phyloP scores from a whole-genome alignment of 2,888 invertebrate genomes.

The Mamestra brassicae region DNA sequence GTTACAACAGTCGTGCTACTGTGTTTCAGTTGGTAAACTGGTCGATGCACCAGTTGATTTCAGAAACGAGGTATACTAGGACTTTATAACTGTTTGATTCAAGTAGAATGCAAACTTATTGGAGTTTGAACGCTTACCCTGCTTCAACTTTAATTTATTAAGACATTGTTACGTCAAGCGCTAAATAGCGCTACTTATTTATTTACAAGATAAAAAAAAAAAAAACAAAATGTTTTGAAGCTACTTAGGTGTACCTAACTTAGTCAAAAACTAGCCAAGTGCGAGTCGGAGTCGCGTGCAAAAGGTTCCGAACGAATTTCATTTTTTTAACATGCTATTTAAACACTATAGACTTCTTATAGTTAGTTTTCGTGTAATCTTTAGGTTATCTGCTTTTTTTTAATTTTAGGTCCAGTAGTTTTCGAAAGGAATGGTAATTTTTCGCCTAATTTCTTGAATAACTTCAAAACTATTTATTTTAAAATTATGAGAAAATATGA shows the following conservation, averaged over 20 bases:
- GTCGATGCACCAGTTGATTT: slow-evolving; percentile 33
- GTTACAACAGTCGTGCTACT: slow-evolving; percentile 20
- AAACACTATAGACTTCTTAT: too few species aligned
- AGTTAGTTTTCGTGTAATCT: too few species aligned
- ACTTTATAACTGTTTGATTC: not conserved
- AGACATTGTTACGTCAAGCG: not conserved
- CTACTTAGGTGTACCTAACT: not conserved
- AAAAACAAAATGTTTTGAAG: not conserved
- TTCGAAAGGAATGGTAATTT: too few species aligned
- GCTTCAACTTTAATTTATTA: not conserved
- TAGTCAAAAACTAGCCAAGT: not conserved
- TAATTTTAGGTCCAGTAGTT: too few species aligned
- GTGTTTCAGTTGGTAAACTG: slow-evolving; percentile 25
- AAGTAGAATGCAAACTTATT: not conserved
- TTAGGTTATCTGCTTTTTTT: too few species aligned
- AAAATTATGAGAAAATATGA: too few species aligned
- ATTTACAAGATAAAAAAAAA: too few species aligned
- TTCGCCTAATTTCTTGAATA: too few species aligned
- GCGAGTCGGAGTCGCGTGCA: too few species aligned
- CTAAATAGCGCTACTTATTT: not conserved
- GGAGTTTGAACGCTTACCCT: not conserved
- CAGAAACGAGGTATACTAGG: slow-evolving; percentile 14
- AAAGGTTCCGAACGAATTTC: too few species aligned
- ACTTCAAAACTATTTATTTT: too few species aligned
- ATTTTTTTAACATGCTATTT: too few species aligned